Conservation (phyloP, 2,888 invertebrate species). For the Tinea semifulvella region DNA sequence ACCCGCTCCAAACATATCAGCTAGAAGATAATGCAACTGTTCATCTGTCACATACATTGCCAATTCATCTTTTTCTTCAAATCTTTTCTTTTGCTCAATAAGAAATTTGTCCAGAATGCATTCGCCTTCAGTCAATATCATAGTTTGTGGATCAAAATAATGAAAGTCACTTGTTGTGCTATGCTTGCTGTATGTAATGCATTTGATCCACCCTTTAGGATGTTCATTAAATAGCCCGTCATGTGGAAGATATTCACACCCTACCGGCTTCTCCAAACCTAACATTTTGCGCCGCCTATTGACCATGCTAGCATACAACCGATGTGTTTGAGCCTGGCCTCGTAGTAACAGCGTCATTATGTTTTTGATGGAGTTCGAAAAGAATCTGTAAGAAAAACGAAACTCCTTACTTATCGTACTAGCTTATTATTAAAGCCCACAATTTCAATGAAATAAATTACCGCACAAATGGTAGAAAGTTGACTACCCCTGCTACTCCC, state of each 20-base stretch:
- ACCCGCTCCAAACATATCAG: slow-evolving; percentile 87
- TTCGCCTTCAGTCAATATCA: slow-evolving; percentile 48
- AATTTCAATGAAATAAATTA: slow-evolving; percentile 28
- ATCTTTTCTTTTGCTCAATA: slow-evolving; percentile 65
- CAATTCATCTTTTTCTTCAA: slow-evolving; percentile 41
- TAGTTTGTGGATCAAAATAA: slow-evolving; percentile 46
- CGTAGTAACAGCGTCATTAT: slow-evolving; percentile 72
- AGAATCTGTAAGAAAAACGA: slow-evolving; percentile 51
- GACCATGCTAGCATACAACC: slow-evolving; percentile 74
- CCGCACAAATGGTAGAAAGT: slow-evolving; percentile 85
- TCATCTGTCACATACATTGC: slow-evolving; percentile 67
- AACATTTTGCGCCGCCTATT: slow-evolving; percentile 55
- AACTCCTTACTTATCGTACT: too few relatives aligned
- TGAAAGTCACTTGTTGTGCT: slow-evolving; percentile 38
- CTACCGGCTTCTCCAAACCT: slow-evolving; percentile 33
- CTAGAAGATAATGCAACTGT: slow-evolving; percentile 78
- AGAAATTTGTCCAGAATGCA: slow-evolving; percentile 74
- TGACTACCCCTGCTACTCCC: slow-evolving; percentile 83
- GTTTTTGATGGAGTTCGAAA: slow-evolving; percentile 69
- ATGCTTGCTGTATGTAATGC: slow-evolving; percentile 50
- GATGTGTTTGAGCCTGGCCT: slow-evolving; percentile 77
- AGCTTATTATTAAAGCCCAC: too few relatives aligned
- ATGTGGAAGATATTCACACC: slow-evolving; percentile 38
- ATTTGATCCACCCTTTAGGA: slow-evolving; percentile 49
- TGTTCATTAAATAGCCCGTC: slow-evolving; percentile 39